Conservation (phyloP, 2,888 invertebrate species). For the Nemotelus pantherinus region DNA sequence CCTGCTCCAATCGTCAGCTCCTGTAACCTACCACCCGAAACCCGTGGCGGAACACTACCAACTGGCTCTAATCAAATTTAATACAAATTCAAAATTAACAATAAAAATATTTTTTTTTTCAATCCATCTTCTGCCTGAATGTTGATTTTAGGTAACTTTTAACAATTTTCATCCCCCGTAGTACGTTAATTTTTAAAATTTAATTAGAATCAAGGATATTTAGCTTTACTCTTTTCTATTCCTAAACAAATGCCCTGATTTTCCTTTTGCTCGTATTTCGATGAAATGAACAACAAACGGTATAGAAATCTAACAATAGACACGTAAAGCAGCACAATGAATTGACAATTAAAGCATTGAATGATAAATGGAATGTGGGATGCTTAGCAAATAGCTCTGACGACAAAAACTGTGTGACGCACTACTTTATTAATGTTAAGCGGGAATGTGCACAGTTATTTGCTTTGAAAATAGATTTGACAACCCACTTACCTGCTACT, state of each 20-base stretch:
- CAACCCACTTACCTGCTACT: constrained; percentile 56
- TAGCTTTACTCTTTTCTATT: too few species aligned
- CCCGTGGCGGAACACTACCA: constrained; percentile 67
- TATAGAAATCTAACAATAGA: too few species aligned
- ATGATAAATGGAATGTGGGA: too few species aligned
- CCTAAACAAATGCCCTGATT: too few species aligned
- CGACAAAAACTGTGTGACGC: background rate
- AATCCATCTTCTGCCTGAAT: constrained; percentile 32
- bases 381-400: too few species aligned
- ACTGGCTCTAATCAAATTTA: constrained; percentile 64
- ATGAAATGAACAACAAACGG: too few species aligned
- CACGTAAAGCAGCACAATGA: too few species aligned
- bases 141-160: constrained; percentile 32
- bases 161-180: background rate
- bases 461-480: background rate
- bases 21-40: constrained; percentile 67
- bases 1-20: constrained; percentile 61
- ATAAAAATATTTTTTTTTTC: background rate
- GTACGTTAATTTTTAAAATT: too few species aligned
- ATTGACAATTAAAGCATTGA: too few species aligned
- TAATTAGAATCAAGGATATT: too few species aligned
- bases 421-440: background rate
- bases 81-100: background rate
- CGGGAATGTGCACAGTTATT: background rate
- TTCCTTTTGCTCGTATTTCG: too few species aligned